Conservation (phyloP, 2,797 vertebrate species). For the Gastrophryne carolinensis region DNA sequence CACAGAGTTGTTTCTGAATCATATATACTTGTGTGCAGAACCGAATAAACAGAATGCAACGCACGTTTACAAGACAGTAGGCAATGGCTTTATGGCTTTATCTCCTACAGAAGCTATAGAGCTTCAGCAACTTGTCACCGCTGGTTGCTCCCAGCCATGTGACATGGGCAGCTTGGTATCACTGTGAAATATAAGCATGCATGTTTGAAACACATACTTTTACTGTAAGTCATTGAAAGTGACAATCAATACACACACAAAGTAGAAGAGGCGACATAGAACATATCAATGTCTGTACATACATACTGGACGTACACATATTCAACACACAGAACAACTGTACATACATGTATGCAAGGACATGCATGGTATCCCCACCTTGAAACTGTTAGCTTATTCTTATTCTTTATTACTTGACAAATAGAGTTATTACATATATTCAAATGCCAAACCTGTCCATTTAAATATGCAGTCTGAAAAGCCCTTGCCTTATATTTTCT, state of each 20-base stretch:
- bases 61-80: constrained; percentile 34
- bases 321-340: constrained; percentile 12
- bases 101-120: constrained; percentile 46
- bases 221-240: constrained; percentile 15
- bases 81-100: constrained; percentile 50
- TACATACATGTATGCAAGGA: constrained; percentile 35
- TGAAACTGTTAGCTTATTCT: not conserved
- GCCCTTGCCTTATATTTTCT: not conserved
- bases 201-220: constrained; percentile 44
- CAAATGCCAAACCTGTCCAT: not conserved
- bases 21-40: constrained; percentile 28
- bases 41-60: constrained; percentile 26
- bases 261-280: constrained; percentile 37
- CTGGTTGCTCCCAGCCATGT: constrained; percentile 30
- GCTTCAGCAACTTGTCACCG: constrained; percentile 41
- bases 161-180: constrained; percentile 40
- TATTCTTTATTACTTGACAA: not conserved
- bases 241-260: constrained; percentile 26
- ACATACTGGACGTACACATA: constrained; percentile 26
- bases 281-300: constrained; percentile 33
- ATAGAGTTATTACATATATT: not conserved
- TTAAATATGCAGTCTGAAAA: not conserved
- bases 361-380: constrained; percentile 16
- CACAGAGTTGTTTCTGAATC: constrained; percentile 9
- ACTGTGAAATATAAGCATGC: constrained; percentile 46